Base-by-base conservation (phyloP, 2,888 invertebrate species). In the Xanthorhoe spadicearia region DNA sequence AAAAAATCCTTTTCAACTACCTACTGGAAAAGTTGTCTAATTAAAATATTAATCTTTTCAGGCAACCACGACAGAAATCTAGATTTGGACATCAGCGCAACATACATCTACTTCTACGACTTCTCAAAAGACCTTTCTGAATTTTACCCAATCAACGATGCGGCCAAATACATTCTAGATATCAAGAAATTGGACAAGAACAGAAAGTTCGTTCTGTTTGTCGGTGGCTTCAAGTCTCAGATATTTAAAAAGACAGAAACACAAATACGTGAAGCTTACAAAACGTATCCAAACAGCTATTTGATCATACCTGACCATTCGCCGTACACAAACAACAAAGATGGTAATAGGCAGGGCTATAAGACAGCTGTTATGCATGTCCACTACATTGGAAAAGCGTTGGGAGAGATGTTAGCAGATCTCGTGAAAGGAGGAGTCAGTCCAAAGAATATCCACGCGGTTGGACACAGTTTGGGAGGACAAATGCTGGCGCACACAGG, bases 191-290 rank as follows among this genome's bases (percentile, higher is more conserved):
- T 92, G 5, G 86, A 89, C 64, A 88, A 85, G 73, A 77, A 74
- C 1, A 88, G 79, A 46, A 83, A 83, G 65, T 86, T 90, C 67
- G 80, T 89, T 13, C 73, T 92, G 69, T 92, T 89, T 68, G 88
- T 92, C 0, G 86, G 83, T 0, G 92, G 92, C 0, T 92, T 83
- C 74, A 90, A 89, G 56, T 89, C 92, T 0, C 78, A 87, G 46
- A 92, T 93, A 35, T 82, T 87, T 68, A 90, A 87, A 58, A 85
- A 62, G 15, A 75, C 74, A 2, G 74, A 73, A 18, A 71, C 74
- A 52, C 70, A 68, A 19, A 69, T 79, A 0, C 65, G 77, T n/a
- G 72, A 77, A 18, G 73, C 74, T 0, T 77, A 77, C 58, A 72
- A 70, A 62, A 68, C 62, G 23, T 61, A 74, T 15, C 75, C 76